Percentiles rank a stretch among this genome's conserved stretches.
phyloP scores from a whole-genome alignment of 23 tunicate species.

The Oikopleura vanhoeffeni region DNA sequence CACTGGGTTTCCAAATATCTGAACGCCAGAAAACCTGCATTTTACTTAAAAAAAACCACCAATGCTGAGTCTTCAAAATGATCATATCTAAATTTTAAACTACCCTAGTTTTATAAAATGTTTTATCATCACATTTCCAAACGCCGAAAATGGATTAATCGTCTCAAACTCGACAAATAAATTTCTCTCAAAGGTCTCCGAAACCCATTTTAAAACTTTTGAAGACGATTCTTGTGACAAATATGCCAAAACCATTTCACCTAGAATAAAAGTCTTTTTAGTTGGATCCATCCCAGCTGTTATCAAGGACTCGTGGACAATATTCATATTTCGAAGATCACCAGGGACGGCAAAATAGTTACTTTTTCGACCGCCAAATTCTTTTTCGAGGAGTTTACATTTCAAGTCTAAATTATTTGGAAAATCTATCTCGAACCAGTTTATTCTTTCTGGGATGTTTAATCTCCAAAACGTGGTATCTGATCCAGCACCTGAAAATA shows the following conservation, averaged over 20 bases:
- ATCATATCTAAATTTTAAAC: too few species aligned
- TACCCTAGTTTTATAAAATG: neutral
- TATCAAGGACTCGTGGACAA: neutral
- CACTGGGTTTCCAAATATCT: too few species aligned
- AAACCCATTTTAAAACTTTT: neutral
- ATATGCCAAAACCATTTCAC: neutral
- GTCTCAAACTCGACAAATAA: neutral
- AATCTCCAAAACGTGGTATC: neutral
- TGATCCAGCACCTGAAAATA: neutral
- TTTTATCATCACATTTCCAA: neutral
- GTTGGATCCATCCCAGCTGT: neutral
- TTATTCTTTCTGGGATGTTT: neutral
- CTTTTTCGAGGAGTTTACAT: neutral
- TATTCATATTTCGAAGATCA: neutral
- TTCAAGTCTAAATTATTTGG: neutral
- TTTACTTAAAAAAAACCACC: too few species aligned
- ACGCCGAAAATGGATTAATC: neutral
- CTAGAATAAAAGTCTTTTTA: neutral
- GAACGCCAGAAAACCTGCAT: too few species aligned
- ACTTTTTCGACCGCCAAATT: too few species aligned
- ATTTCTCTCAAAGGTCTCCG: neutral
- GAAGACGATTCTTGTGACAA: neutral
- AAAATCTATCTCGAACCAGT: conserved; percentile 15
- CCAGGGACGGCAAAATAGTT: neutral
- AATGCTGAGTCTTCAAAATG: too few species aligned